phyloP scores from a whole-genome alignment of 2,888 invertebrate species.

The Mesorhabditis spiculigera region DNA sequence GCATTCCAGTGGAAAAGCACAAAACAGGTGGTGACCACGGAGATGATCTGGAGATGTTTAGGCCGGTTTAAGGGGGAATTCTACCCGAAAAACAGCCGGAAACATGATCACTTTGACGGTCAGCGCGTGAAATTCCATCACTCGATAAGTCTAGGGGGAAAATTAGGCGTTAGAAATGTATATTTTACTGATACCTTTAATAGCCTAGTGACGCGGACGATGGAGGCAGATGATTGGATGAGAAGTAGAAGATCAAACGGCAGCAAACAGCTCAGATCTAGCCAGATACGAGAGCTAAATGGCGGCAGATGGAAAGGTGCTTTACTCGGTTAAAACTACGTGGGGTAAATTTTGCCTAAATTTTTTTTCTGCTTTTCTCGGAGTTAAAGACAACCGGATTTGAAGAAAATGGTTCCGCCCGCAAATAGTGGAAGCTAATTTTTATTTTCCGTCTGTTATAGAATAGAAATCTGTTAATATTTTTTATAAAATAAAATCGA shows the following conservation, averaged over 20 bases:
- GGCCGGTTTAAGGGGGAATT: background rate
- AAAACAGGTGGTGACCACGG: constrained; percentile 26
- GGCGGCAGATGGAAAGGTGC: background rate
- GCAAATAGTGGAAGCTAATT: no score
- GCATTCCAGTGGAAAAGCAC: constrained; percentile 50
- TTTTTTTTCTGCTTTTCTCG: no score
- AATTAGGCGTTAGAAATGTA: background rate
- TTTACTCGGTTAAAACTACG: no score
- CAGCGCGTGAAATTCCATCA: constrained; percentile 10
- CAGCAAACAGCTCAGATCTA: constrained; percentile 29
- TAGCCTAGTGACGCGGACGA: constrained; percentile 8
- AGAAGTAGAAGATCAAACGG: constrained; percentile 35
- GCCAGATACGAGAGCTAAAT: constrained; percentile 16
- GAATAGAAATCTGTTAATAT: no score
- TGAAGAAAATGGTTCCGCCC: no score
- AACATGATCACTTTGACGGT: constrained; percentile 5
- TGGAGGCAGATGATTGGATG: constrained; percentile 10
- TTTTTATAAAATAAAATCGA: no score
- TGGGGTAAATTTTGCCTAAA: no score
- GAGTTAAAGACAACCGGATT: no score
- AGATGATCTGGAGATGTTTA: background rate
- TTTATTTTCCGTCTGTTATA: no score
- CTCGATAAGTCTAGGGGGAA: constrained; percentile 7
- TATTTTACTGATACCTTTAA: background rate
- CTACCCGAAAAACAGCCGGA: background rate